Evolutionary conservation across 1,140 invertebrate genomes (phyloP), one percentile per base, ranked within the genome.

Genomic region (Caenorhabditis tropicalis): DNA sequence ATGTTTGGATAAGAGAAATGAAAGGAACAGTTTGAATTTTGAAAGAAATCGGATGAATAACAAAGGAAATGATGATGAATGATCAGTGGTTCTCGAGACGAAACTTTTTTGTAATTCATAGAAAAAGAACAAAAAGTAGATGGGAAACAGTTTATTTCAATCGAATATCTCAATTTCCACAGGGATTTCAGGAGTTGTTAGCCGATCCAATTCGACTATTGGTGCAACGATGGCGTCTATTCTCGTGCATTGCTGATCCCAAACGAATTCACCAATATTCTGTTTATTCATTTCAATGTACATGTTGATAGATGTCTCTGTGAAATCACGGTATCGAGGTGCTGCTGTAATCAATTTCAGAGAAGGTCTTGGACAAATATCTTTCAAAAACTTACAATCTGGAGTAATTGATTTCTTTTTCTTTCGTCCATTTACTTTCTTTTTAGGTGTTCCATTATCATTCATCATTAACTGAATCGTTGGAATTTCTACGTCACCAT

Each of bases 111-210:
- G 5, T 12, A 43, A 43, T 5, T 43, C 39, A 43, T 43, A 5
- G 12, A 43, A 43, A 43, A 5, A 43, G 39, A 6, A 43, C 5
- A 56, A 56, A 65, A 36, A 16, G 36, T 19, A 19, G 29, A 10
- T 65, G 9, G 1, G 33, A 36, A 43, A 74, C 21, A 43, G 33
- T 39, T 43, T 46, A 15, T 43, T 46, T 74, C 36, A 74, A 74
- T 74, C 65, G 21, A 74, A 74, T 43, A 74, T 39, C 29, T 74
- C 36, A 74, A 74, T 74, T 74, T 74, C 65, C n/a, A 43, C 36
- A 24, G 65, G 65, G 27, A 74, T 43, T 74, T 74, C 65, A 2
- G 65, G 65, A 46, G 65, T 74, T n/a, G 65, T 74, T 24, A 21
- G 43, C 19, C 65, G 33, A 43, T 74, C 36, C 65, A 74, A 74